These are phyloP conservation scores for Protonemura montana DNA, from an alignment of 2,888 invertebrate species.

Conservation along the genomic window DNA sequence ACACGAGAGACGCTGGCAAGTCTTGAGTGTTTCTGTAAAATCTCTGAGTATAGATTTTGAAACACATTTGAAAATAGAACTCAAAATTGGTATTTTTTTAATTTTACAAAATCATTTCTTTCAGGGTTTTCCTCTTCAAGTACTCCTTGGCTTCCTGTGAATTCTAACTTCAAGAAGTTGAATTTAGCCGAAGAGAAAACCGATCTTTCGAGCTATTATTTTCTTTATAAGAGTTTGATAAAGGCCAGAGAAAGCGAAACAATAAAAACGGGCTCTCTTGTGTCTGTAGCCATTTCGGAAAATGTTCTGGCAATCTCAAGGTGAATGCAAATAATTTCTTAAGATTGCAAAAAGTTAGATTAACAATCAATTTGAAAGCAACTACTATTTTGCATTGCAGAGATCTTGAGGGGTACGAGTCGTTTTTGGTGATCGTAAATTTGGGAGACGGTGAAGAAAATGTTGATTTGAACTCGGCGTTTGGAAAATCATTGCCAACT, in stretches of 20 bases:
- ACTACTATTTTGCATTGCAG: not conserved
- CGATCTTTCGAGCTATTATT: not conserved
- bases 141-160: conserved; percentile 26
- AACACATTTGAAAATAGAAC: no score
- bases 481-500: not conserved
- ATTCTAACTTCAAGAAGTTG: conserved; percentile 26
- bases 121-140: conserved; percentile 19
- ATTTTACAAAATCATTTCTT: no score
- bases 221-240: conserved; percentile 5
- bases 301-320: conserved; percentile 18
- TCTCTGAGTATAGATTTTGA: no score
- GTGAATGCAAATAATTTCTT: not conserved
- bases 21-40: no score
- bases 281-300: not conserved
- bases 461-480: not conserved
- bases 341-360: not conserved
- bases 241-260: not conserved
- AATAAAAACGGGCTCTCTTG: not conserved
- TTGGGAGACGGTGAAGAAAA: conserved; percentile 10
- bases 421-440: conserved; percentile 27
- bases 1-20: conserved; percentile 34
- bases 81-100: no score
- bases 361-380: not conserved
- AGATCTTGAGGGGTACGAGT: not conserved
- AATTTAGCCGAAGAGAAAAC: conserved; percentile 8